Conservation (phyloP, 2,113 vertebrate species). For the Microtus ochrogaster region DNA sequence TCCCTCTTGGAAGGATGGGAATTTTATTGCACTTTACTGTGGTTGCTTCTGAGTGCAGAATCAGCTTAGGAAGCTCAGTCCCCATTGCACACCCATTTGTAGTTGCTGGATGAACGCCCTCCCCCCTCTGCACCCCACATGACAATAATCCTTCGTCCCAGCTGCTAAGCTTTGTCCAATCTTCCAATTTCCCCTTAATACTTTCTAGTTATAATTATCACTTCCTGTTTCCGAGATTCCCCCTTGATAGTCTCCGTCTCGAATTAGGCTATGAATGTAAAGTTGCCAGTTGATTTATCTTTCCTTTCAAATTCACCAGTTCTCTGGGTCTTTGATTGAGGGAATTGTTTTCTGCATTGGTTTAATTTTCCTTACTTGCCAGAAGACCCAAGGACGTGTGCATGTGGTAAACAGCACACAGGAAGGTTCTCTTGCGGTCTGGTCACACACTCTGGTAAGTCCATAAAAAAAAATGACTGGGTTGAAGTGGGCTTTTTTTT, state of each 20-base stretch:
- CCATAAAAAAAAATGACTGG: neutral
- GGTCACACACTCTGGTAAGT: no score
- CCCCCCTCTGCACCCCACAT: neutral
- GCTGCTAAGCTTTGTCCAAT: neutral
- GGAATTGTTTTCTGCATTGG: neutral
- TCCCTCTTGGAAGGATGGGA: neutral
- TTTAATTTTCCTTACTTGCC: neutral
- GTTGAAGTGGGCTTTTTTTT: neutral
- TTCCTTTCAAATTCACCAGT: neutral
- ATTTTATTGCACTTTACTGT: neutral
- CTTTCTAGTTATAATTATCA: neutral
- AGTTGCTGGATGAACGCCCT: neutral
- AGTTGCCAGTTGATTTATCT: neutral
- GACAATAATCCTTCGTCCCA: neutral
- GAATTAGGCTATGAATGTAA: neutral
- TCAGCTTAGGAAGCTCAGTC: neutral
- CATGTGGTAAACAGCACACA: neutral
- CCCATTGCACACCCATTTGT: neutral
- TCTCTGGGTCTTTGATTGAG: neutral
- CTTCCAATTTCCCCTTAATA: neutral
- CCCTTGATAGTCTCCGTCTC: neutral
- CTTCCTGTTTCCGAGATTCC: slow-evolving; percentile 16
- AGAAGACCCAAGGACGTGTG: neutral
- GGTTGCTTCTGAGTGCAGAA: neutral
- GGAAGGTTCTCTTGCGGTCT: neutral